Evolutionary conservation across 2,797 vertebrate species (phyloP), one percentile per base, ranked within the genome.

Genomic region (Tauraco hartlaubi): DNA sequence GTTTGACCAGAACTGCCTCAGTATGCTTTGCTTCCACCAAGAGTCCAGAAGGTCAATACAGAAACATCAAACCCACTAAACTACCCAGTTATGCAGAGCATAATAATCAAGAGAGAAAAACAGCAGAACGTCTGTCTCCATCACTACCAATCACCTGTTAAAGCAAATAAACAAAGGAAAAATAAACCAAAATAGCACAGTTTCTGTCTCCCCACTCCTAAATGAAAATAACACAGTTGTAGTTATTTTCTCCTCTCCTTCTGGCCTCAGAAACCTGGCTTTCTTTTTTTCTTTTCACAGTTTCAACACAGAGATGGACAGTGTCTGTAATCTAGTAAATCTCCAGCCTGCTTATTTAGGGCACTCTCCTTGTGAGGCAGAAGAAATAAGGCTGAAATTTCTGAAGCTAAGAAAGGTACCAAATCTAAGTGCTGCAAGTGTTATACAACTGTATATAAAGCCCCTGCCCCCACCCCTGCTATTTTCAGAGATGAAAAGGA

Each of bases 401-500:
- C 48, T 62, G 28, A 72, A 77, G 54, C 66, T 72, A 49, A 59
- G 61, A 49, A 77, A 16, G 35, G 11, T 12, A 67, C 41, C 25
- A 22, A 61, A 61, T 37, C 37, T 26, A 66, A 29, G 10, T 37
- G 31, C 18, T 43, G 33, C 33, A 59, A 59, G 44, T 1, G 0
- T 64, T 59, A 59, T 4, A 79, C 15, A 48, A 51, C 23, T 21
- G 19, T n/a, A 25, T 33, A 33, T 33, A 58, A 71, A 76, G 19
- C 5, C 58, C 12, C 12, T 0, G 0, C 15, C 8, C 3, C 18
- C 29, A 59, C 11, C 16, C 12, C 56, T 28, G 35, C 22, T 48
- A 48, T 37, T 59, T 52, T 54, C 58, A 46, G 44, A 68, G 20
- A 69, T 26, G 15, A 71, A 81, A 64, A 69, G 25, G 56, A 59